Conservation (phyloP, 2,113 vertebrate genomes). For the Geothlypis trichas region DNA sequence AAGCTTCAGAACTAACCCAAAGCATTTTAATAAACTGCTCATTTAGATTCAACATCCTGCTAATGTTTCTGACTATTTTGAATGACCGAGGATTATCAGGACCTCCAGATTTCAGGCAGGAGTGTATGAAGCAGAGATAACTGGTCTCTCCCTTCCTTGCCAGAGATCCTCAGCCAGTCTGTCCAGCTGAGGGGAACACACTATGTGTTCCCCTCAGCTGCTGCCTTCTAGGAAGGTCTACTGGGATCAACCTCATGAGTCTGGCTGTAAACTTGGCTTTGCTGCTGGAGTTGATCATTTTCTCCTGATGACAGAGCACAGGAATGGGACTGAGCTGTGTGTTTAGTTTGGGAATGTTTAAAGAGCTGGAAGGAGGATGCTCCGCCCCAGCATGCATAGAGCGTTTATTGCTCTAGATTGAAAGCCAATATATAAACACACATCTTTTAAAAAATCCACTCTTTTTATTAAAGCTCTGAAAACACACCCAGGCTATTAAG, state of each 20-base stretch:
- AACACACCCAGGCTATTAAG: neutral
- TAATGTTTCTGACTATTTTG: neutral
- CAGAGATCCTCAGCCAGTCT: neutral
- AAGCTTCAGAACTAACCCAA: neutral
- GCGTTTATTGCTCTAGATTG: neutral
- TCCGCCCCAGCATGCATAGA: fast-evolving
- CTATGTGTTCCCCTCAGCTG: neutral
- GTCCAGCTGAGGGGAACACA: too few species aligned
- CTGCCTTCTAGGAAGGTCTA: neutral
- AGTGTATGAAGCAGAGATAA: neutral
- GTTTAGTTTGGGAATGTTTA: neutral
- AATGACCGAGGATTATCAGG: neutral
- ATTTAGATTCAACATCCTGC: neutral
- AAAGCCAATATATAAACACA: neutral
- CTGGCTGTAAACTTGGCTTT: neutral
- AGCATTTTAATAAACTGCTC: neutral
- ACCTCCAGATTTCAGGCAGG: neutral
- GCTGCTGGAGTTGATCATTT: neutral
- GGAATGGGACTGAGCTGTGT: neutral
- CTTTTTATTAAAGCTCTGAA: neutral
- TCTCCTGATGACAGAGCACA: neutral
- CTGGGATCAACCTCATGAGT: neutral
- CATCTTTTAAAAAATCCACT: neutral
- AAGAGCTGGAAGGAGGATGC: neutral
- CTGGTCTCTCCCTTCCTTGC: neutral